Conservation (phyloP, 1,140 invertebrate genomes). For the Piezodorus guildinii region DNA sequence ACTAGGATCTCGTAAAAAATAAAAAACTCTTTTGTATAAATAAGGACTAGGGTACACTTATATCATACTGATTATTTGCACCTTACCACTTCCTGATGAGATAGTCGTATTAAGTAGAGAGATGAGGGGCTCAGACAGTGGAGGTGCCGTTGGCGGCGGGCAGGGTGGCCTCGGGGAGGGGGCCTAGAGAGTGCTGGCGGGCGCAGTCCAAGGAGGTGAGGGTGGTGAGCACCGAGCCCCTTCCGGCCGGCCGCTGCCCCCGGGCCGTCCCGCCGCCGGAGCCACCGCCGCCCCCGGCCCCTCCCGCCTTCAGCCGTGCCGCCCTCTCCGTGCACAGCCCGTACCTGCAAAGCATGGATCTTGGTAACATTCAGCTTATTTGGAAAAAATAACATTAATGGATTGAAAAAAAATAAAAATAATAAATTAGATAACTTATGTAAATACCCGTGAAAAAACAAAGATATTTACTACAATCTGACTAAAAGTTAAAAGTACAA, state of each 20-base stretch:
- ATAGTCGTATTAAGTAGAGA: neutral
- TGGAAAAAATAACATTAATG: too few relatives aligned
- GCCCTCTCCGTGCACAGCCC: constrained; percentile 27
- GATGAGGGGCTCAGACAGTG: neutral
- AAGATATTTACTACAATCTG: too few relatives aligned
- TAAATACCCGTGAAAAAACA: too few relatives aligned
- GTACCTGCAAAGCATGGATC: constrained; percentile 25
- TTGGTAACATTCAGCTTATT: too few relatives aligned
- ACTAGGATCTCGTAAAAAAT: too few relatives aligned
- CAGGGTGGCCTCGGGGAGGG: constrained; percentile 15
- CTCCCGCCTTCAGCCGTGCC: constrained; percentile 22
- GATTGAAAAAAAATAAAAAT: too few relatives aligned
- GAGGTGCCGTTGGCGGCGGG: neutral
- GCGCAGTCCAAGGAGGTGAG: constrained; percentile 26
- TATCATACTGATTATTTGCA: too few relatives aligned
- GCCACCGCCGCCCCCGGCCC: constrained; percentile 6
- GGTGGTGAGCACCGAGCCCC: constrained; percentile 27
- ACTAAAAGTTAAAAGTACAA: too few relatives aligned
- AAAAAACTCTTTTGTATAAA: too few relatives aligned
- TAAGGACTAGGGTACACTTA: too few relatives aligned
- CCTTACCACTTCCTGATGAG: too few relatives aligned
- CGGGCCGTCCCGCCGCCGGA: neutral
- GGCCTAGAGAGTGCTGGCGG: constrained; percentile 20
- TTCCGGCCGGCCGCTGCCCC: constrained; percentile 4
- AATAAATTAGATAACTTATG: too few relatives aligned